phyloP scores from a whole-genome alignment of 2,113 vertebrate genomes.

The Chlorodrepanis virens region DNA sequence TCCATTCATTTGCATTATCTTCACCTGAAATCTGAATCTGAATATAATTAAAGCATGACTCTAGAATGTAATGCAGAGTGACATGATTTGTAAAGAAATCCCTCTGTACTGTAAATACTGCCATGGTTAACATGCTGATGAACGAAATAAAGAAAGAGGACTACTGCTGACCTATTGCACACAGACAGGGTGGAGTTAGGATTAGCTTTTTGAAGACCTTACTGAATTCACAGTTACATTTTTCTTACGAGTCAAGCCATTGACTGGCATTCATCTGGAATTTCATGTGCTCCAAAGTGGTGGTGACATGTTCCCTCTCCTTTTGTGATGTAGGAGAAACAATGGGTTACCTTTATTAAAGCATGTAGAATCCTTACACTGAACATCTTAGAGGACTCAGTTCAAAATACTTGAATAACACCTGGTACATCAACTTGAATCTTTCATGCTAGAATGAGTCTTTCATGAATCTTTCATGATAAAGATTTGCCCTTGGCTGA shows the following conservation, averaged over 20 bases:
- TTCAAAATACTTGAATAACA: neutral
- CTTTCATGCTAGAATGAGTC: neutral
- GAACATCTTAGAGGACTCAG: neutral
- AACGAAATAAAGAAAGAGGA: neutral
- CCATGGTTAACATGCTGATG: neutral
- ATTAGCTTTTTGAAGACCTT: neutral
- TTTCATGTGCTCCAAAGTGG: neutral
- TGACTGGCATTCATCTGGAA: accelerated
- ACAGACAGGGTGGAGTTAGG: neutral
- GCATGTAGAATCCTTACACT: neutral
- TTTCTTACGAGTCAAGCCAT: neutral
- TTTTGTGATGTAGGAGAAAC: neutral
- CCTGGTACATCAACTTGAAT: neutral
- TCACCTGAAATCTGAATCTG: neutral
- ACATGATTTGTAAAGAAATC: neutral
- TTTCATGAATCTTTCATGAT: neutral
- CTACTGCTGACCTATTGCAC: neutral
- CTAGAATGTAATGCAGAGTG: neutral
- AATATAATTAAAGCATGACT: neutral
- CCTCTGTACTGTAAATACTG: neutral
- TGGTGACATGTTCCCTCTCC: neutral
- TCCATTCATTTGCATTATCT: neutral
- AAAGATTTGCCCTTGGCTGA: neutral
- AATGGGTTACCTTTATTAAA: neutral
- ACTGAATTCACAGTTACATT: neutral